Base-by-base conservation (phyloP, 2,113 vertebrate species). In the Carassius auratus region DNA sequence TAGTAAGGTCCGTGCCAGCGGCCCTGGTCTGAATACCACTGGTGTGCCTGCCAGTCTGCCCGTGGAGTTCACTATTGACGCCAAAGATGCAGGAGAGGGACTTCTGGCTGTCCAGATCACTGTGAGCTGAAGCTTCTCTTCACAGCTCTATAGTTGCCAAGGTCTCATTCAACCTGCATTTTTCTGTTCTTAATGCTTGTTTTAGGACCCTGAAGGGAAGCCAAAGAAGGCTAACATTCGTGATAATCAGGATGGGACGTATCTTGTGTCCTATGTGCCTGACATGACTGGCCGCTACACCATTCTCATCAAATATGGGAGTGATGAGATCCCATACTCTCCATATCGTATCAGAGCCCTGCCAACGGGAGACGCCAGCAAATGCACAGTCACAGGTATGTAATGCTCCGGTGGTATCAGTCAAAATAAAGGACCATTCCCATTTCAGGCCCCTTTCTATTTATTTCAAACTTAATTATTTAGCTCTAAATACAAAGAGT, bases 11-110 rank as follows among this genome's bases (percentile, higher is more conserved):
- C 94, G 95, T 45, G 96, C 96, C 45, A 99, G 97, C 0, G 97
- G 97, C 3, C 97, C 97, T 0, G 97, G 97, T 4, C 96, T 99
- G 21, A 97, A 98, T 87, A 97, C 97, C 76, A 97, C 95, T 0
- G 97, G 97, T 0, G 97, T 98, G 8, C 96, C 97, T 0, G 97
- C 97, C 83, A 98, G 97, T 62, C 91, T 99, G 71, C 97, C 97
- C 0, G 97, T 98, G 10, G 97, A 98, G 91, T 98, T 99, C 92
- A 98, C 97, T 86, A 99, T 99, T 8, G 97, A 98, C 21, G 97
- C 97, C 61, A 97, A 97, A 91, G 97, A 98, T 17, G 97, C 97
- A 0, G 97, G 97, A 13, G 96, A 99, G 89, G 97, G 97, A 13
- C 94, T 97, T 57, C 92, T 99, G 86, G 96, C 97, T 0, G 97